Base-by-base conservation (phyloP, 1,140 invertebrate genomes). In the Chrysoperla carnea region DNA sequence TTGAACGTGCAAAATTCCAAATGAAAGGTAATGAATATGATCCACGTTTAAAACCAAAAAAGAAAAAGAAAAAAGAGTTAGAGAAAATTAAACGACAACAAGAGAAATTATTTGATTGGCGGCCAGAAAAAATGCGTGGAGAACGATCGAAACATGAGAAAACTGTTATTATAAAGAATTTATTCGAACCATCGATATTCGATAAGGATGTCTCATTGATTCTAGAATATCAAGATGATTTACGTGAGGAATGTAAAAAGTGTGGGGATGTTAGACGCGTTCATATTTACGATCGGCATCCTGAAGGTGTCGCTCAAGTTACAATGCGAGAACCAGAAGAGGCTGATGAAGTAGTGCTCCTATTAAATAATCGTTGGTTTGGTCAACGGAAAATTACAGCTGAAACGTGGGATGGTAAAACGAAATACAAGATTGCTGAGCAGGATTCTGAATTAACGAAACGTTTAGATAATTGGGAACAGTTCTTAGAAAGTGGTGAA, bases 101-200 rank as follows among this genome's bases (percentile, higher is more conserved):
- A 53, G 82, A 96, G 58, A 95, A 92, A 57, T 63, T 97, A 29
- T 91, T 99, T 57, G 90, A 91, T 58, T 99, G 95, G 95, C 70
- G 84, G 51, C 92, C 93, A 4, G 92, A 98, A 46, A 89, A 89
- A 60, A 67, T 86, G 52, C 62, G 77, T 23, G 85, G 84, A 1
- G 81, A 88, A 53, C 73, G 90, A 40, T 66, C 75, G 0, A 92
- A 90, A 56, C 76, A 84, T 58, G 94, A 99, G 56, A 80, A 77
- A 53, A 75, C 89, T 36, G 89, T 99, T 1, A 81, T 99, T 29
- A 74, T 99, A 0, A 92, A 91, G 55, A 95, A 98, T 64, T 73
- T 96, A 17, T 99, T 99, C 65, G 75, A 80, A 43, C 82, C 90
- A 0, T 69, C 77, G 47, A 78, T 92, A 50, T 97, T 99, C 64